These are phyloP conservation scores for Lycorma delicatula DNA, from an alignment of 1,140 invertebrate genomes.

Conservation along the genomic window DNA sequence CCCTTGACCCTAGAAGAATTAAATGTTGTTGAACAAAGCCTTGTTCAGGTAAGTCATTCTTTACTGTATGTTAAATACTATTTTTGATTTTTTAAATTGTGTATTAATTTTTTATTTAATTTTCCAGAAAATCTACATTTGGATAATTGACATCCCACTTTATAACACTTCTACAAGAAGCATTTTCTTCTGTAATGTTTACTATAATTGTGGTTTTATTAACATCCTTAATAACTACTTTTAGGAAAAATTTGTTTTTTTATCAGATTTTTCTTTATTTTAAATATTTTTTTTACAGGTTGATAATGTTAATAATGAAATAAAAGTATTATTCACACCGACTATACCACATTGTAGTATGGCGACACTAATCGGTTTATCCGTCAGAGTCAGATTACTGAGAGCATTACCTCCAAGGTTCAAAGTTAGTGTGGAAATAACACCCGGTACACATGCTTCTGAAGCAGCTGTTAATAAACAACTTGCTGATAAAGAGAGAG, in stretches of 20 bases:
- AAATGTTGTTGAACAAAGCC: conserved; percentile 81
- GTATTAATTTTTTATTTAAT: neutral
- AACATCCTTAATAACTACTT: no score
- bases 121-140: neutral
- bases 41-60: conserved; percentile 58
- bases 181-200: no score
- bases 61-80: no score
- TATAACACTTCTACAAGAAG: no score
- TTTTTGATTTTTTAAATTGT: no score
- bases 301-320: conserved; percentile 57
- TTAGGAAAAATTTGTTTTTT: no score
- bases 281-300: conserved; percentile 40
- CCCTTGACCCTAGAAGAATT: conserved; percentile 93
- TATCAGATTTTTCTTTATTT: conserved; percentile 3
- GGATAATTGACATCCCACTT: no score
- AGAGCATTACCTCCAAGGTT: conserved; percentile 77
- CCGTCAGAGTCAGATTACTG: conserved; percentile 79
- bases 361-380: conserved; percentile 93
- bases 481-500: conserved; percentile 93
- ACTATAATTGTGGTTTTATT: no score
- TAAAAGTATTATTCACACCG: conserved; percentile 84
- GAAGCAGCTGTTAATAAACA: conserved; percentile 95
- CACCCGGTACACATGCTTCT: conserved; percentile 85
- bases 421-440: conserved; percentile 73
- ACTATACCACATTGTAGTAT: conserved; percentile 99